These are phyloP conservation scores for Andrena marginata DNA, from an alignment of 2,888 invertebrate species.

Conservation along the genomic window DNA sequence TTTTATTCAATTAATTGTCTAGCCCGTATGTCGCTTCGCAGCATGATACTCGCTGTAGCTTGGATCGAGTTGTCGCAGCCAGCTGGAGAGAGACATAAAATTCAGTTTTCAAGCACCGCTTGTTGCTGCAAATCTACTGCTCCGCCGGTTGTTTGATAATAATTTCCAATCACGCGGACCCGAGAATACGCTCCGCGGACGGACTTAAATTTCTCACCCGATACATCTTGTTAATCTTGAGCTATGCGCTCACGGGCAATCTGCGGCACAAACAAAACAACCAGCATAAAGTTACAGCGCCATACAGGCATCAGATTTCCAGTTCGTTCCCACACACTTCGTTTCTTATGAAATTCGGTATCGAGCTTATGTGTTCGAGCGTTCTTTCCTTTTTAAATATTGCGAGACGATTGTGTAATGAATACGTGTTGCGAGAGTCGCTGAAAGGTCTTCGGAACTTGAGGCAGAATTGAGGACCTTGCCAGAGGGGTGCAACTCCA, in stretches of 20 bases:
- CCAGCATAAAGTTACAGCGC: constrained; percentile 55
- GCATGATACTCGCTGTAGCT: constrained; percentile 1
- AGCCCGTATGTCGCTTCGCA: constrained; percentile 28
- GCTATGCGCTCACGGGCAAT: constrained; percentile 9
- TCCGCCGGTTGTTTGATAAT: no score
- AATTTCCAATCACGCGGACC: background rate
- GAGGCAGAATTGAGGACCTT: no score
- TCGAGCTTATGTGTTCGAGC: constrained; percentile 2
- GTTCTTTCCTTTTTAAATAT: background rate
- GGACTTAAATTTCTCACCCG: background rate
- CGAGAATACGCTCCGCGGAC: background rate
- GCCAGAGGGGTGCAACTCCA: no score
- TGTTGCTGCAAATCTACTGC: no score
- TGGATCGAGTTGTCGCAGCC: background rate
- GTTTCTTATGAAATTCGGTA: constrained; percentile 50
- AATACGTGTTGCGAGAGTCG: background rate
- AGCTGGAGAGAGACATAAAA: background rate
- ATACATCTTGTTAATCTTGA: constrained; percentile 12
- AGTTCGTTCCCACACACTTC: constrained; percentile 42
- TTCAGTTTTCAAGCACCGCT: no score
- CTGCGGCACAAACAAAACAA: constrained; percentile 46
- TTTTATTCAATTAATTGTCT: constrained; percentile 59
- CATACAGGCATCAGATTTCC: constrained; percentile 60
- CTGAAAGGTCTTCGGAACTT: background rate
- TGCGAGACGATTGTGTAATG: background rate